Conservation (phyloP, 1,140 invertebrate species). For the Tetraneura akinire region DNA sequence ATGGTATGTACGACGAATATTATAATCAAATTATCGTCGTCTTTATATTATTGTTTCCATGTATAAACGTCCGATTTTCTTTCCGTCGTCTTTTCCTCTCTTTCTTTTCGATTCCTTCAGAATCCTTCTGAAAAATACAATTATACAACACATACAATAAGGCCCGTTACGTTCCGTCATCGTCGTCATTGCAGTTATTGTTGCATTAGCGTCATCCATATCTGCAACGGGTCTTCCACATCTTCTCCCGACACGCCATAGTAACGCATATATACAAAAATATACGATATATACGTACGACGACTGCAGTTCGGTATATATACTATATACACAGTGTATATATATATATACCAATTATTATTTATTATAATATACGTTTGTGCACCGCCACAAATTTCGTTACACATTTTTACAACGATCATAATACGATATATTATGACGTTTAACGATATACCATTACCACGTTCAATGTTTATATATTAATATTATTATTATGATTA, state of each 20-base stretch:
- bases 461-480: background rate
- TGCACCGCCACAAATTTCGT: too few relatives aligned
- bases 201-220: too few relatives aligned
- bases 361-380: too few relatives aligned
- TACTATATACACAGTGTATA: too few relatives aligned
- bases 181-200: background rate
- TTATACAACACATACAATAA: slow-evolving; percentile 9
- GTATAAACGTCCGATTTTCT: too few relatives aligned
- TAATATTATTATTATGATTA: background rate
- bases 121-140: slow-evolving; percentile 33
- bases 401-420: too few relatives aligned
- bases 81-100: too few relatives aligned
- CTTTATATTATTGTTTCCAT: too few relatives aligned
- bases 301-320: too few relatives aligned
- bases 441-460: background rate
- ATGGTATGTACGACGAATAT: too few relatives aligned
- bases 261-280: background rate
- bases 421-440: background rate
- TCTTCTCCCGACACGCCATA: background rate
- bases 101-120: background rate
- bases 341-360: too few relatives aligned
- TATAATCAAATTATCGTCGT: too few relatives aligned
- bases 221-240: background rate
- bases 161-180: background rate
- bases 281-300: background rate